Base-by-base conservation (phyloP, 2,888 invertebrate species). In the Eudasyphora cyanicolor region DNA sequence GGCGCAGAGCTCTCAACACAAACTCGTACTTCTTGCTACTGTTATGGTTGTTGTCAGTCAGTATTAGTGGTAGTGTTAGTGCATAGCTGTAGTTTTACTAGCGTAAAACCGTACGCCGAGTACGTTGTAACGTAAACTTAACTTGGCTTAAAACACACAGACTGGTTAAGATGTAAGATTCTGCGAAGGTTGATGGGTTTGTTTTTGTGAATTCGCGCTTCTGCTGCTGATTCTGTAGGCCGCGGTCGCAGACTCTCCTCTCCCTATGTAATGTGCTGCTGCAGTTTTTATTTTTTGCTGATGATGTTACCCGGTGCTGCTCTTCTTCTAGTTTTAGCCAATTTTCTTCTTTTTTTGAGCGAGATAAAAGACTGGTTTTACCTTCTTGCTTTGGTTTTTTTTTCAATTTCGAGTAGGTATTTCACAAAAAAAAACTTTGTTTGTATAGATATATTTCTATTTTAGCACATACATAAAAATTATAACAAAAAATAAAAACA, bases 151-250 rank as follows among this genome's bases (percentile, higher is more conserved):
- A 83, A 82, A 35, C 42, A 2, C 42, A 2, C 49, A 70, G 57
- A 81, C 78, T 79, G 81, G 81, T 73, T 81, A 81, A 84, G 73
- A 69, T 81, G 76, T 81, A 67, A 84, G 79, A 84, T 84, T 84
- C 84, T 84, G 84, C 81, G 81, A 84, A 84, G 81, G 84, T 79
- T 84, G 84, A 76, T 84, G 81, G 81, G 81, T 84, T 84, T 84
- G 81, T 79, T 81, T 78, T 42, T 67, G 38, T 42, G 1, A 24
- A 38, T 38, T 27, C 60, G 60, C n/a, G n/a, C n/a, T n/a, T n/a
- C n/a, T n/a, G 45, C 57, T 27, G 57, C 27, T 24, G 27, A 7
- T 35, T 35, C 27, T 42, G 42, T 42, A 10, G 32, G 57, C 29
- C 14, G 62, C 10, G 74, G 57, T 35, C 24, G 67, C 51, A 24